Evolutionary conservation across 2,113 vertebrate genomes (phyloP).

Genomic region (Mobula hypostoma): DNA sequence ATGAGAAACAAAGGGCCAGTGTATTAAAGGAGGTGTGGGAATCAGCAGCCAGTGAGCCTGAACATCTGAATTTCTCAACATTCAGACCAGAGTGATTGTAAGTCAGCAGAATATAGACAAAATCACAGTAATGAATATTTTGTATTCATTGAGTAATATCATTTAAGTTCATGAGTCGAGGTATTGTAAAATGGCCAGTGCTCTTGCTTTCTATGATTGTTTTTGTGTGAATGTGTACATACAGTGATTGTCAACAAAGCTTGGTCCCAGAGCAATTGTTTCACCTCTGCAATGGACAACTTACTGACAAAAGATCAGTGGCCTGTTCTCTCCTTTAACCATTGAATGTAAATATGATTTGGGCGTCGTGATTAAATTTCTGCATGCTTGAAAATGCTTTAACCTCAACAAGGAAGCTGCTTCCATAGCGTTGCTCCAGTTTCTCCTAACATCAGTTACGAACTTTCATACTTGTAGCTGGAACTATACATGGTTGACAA

Average conservation of each 20-base stretch:
- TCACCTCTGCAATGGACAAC: not conserved
- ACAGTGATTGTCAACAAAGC: not conserved
- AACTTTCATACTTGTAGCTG: too few species aligned
- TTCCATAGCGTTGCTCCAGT: not conserved
- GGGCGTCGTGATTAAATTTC: not conserved
- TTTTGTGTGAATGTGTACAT: not conserved
- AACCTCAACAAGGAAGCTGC: not conserved
- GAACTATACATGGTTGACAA: not conserved
- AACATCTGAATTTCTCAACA: too few species aligned
- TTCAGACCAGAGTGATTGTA: not conserved
- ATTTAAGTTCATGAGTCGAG: not conserved
- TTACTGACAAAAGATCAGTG: not conserved
- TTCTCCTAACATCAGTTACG: too few species aligned
- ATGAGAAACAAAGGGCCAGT: too few species aligned
- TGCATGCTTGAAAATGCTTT: not conserved
- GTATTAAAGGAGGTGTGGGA: too few species aligned
- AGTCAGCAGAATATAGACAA: not conserved
- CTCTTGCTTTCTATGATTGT: not conserved
- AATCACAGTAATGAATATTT: not conserved
- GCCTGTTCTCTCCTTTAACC: not conserved
- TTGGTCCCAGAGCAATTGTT: not conserved
- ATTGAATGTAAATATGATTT: not conserved
- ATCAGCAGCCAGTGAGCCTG: too few species aligned
- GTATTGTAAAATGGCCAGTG: not conserved
- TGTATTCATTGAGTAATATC: not conserved